These are phyloP conservation scores for Fissipunctia ypsillon DNA, from an alignment of 2,888 invertebrate genomes.

Conservation along the genomic window DNA sequence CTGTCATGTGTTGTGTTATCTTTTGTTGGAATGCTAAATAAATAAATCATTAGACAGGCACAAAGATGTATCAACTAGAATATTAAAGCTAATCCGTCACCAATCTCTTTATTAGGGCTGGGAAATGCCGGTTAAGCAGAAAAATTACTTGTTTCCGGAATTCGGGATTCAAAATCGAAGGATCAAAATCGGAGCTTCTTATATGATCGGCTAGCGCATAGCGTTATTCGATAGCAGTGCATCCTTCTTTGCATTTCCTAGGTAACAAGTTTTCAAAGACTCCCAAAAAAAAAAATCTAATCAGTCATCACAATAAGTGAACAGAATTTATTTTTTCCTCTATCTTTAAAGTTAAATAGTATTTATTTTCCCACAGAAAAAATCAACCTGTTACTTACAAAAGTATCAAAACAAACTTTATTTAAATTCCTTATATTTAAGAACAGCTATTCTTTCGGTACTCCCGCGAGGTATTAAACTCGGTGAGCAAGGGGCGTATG, in stretches of 20 bases:
- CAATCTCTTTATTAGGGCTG: neutral
- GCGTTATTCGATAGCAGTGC: neutral
- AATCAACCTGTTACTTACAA: constrained; percentile 31
- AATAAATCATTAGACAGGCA: no score
- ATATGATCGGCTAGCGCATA: neutral
- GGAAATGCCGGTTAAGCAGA: neutral
- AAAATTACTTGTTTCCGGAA: neutral
- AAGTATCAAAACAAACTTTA: constrained; percentile 49
- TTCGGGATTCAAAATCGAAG: neutral
- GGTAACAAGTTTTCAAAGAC: no score
- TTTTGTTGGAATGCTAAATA: no score
- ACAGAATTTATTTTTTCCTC: no score
- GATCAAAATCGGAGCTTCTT: neutral
- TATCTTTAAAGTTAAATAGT: neutral
- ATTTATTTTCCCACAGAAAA: neutral
- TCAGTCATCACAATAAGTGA: neutral
- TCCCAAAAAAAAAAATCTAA: neutral
- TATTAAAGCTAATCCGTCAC: neutral
- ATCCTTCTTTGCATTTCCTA: neutral
- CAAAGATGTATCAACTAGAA: neutral
- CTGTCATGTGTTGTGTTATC: no score
- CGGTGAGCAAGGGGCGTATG: constrained; percentile 47
- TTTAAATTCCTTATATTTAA: constrained; percentile 36
- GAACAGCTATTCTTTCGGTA: constrained; percentile 50
- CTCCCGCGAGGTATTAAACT: constrained; percentile 48